phyloP scores from a whole-genome alignment of 2,888 invertebrate genomes.

The Archips crataeganus region DNA sequence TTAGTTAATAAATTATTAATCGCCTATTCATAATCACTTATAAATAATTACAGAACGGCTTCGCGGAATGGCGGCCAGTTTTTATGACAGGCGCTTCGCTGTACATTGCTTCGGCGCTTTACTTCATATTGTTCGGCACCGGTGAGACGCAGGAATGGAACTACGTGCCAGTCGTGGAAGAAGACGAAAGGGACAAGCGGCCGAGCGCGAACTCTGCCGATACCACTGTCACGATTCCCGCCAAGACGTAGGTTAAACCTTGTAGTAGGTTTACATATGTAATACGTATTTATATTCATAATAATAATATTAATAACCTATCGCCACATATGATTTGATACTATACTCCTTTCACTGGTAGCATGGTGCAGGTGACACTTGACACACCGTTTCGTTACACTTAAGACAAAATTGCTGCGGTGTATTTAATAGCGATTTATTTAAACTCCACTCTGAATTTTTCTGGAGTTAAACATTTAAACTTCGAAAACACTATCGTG shows the following conservation, averaged over 20 bases:
- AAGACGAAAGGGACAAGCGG: slow-evolving; percentile 66
- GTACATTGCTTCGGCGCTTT: slow-evolving; percentile 88
- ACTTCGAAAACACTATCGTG: too few relatives aligned
- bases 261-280: slow-evolving; percentile 7
- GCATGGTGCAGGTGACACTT: too few relatives aligned
- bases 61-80: slow-evolving; percentile 90
- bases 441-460: too few relatives aligned
- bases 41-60: slow-evolving; percentile 87
- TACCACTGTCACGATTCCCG: slow-evolving; percentile 71
- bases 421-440: too few relatives aligned
- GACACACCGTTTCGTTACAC: too few relatives aligned
- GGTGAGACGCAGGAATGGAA: slow-evolving; percentile 91
- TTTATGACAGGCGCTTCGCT: slow-evolving; percentile 90
- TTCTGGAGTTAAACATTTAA: too few relatives aligned
- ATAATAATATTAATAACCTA: too few relatives aligned
- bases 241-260: slow-evolving; percentile 61
- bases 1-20: too few relatives aligned
- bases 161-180: slow-evolving; percentile 66
- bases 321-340: too few relatives aligned
- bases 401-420: too few relatives aligned
- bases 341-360: too few relatives aligned
- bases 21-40: not conserved
- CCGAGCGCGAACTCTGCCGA: slow-evolving; percentile 62
- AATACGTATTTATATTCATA: not conserved
- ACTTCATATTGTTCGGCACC: slow-evolving; percentile 90